Conservation (phyloP, 2,113 vertebrate species). For the Falcunculus frontatus region DNA sequence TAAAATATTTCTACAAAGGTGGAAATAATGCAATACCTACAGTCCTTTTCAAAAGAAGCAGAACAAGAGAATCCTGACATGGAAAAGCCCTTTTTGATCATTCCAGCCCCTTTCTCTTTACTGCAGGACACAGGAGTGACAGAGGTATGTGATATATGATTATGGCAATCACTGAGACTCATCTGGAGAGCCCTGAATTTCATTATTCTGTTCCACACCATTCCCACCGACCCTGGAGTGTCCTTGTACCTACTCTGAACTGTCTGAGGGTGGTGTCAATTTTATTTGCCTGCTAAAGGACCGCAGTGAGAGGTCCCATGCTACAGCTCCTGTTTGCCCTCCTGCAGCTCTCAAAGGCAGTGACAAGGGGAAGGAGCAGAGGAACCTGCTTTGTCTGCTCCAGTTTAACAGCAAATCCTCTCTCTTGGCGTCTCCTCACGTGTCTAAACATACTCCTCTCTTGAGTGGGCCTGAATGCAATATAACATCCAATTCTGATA, state of each 20-base stretch:
- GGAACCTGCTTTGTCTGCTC: background rate
- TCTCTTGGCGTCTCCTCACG: background rate
- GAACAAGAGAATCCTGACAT: background rate
- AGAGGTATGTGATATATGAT: background rate
- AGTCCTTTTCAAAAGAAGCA: background rate
- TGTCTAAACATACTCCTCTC: background rate
- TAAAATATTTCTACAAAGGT: background rate
- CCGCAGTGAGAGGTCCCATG: background rate
- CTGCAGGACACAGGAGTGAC: background rate
- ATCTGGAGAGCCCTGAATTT: background rate
- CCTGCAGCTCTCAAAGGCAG: background rate
- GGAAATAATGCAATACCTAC: background rate
- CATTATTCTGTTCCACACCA: background rate
- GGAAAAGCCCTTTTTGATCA: background rate
- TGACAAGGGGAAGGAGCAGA: background rate
- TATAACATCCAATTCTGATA: background rate
- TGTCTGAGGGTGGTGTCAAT: background rate
- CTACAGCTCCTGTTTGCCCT: background rate
- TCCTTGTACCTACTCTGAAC: background rate
- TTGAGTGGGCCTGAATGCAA: background rate
- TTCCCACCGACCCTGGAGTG: background rate
- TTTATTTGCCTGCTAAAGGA: background rate
- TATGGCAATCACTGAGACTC: background rate
- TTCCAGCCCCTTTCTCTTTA: background rate
- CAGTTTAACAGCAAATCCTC: background rate